Evolutionary conservation across 2,113 vertebrate species (phyloP).

Genomic region (Gavia stellata): DNA sequence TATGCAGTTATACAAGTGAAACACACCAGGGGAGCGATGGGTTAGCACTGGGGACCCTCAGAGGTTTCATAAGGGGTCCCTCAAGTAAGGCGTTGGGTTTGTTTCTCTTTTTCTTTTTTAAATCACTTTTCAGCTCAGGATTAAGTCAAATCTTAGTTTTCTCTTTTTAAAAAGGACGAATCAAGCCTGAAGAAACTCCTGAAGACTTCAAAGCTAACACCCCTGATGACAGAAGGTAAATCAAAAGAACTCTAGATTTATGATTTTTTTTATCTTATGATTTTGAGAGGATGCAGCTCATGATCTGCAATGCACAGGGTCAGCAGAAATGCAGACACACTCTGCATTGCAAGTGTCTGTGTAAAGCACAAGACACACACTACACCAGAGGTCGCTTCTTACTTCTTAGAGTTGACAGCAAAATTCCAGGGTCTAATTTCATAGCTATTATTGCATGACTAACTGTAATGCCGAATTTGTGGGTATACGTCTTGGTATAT

Average conservation of each 20-base stretch:
- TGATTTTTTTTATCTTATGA: neutral
- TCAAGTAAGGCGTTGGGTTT: rapidly evolving
- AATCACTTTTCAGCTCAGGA: neutral
- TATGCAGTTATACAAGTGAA: neutral
- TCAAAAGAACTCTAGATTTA: constrained; percentile 3
- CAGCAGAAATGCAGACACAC: neutral
- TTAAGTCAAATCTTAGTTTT: neutral
- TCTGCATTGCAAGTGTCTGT: neutral
- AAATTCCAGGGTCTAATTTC: neutral
- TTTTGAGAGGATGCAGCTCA: neutral
- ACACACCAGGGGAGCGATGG: neutral
- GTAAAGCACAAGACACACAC: neutral
- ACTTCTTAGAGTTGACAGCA: neutral
- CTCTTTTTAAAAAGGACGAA: neutral
- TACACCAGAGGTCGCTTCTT: neutral
- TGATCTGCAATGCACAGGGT: neutral
- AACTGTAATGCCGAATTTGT: neutral
- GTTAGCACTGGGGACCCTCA: neutral
- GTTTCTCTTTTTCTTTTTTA: neutral
- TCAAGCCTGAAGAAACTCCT: neutral
- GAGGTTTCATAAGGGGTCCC: neutral
- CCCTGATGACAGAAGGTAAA: neutral
- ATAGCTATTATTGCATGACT: neutral
- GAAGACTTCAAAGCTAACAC: constrained; percentile 3
- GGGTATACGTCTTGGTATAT: neutral